Percentiles rank a stretch among this genome's conserved stretches.
These are phyloP conservation scores for Hyperoplus immaculatus DNA, from an alignment of 2,797 vertebrate genomes.

Conservation along the genomic window DNA sequence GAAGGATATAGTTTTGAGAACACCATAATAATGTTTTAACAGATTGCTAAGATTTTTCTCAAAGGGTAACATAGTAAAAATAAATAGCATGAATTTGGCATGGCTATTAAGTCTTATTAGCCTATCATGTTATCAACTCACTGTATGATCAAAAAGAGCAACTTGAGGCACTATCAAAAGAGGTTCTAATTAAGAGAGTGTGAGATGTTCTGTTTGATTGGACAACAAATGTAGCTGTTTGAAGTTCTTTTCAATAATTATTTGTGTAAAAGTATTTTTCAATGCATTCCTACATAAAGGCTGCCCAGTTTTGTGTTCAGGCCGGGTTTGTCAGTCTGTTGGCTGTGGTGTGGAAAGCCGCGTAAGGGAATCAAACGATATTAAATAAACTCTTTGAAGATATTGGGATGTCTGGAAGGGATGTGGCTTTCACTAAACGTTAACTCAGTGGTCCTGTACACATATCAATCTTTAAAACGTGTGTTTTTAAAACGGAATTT, in stretches of 20 bases:
- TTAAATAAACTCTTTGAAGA: slow-evolving; percentile 62
- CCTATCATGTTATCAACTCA: not conserved
- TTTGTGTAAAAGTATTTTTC: not conserved
- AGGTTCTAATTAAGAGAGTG: no score
- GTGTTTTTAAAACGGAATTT: slow-evolving; percentile 51
- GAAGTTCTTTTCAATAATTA: not conserved
- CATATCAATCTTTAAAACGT: slow-evolving; percentile 57
- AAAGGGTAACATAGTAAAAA: no score
- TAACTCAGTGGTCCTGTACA: slow-evolving; percentile 12
- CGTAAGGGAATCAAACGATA: slow-evolving; percentile 14
- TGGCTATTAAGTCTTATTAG: not conserved
- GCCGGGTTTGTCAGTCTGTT: slow-evolving; percentile 1
- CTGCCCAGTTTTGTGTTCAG: slow-evolving; percentile 9
- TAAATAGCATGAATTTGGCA: not conserved
- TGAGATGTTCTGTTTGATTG: not conserved
- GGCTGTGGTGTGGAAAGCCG: slow-evolving; percentile 1
- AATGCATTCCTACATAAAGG: not conserved
- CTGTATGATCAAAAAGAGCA: not conserved
- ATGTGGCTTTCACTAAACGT: slow-evolving; percentile 4
- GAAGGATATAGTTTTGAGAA: no score
- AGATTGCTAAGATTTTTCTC: no score
- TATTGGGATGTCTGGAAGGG: slow-evolving; percentile 30
- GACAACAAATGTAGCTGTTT: not conserved
- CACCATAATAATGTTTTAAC: no score
- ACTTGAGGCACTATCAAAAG: not conserved